Percentiles rank a stretch among this genome's conserved stretches.
Conservation (phyloP, 1,140 invertebrate genomes). For the Vanessa tameamea region DNA sequence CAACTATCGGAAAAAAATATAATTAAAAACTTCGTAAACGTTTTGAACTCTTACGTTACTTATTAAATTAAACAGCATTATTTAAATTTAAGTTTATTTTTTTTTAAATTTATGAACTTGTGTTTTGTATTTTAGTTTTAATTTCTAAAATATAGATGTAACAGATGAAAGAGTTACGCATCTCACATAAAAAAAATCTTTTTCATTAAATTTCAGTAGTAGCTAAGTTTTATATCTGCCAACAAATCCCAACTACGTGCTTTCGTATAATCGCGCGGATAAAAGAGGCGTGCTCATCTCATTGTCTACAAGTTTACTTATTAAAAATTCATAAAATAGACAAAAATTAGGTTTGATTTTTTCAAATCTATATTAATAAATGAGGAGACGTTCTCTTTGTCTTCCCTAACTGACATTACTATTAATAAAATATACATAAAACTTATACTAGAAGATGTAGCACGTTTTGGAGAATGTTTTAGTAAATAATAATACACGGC, state of each 20-base stretch:
- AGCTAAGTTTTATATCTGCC: conserved; percentile 55
- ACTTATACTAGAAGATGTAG: too few species aligned
- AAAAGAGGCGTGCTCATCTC: conserved; percentile 65
- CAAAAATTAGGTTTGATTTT: conserved; percentile 17
- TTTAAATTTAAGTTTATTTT: too few species aligned
- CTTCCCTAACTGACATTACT: too few species aligned
- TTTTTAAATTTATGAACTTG: too few species aligned
- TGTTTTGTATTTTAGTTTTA: too few species aligned
- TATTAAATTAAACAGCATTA: too few species aligned
- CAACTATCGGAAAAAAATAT: conserved; percentile 22
- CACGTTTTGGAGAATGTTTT: too few species aligned
- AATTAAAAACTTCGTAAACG: conserved; percentile 24
- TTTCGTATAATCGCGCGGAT: conserved; percentile 70
- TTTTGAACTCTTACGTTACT: too few species aligned
- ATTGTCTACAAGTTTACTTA: conserved; percentile 43
- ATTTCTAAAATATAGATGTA: not conserved
- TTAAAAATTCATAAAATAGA: conserved; percentile 41
- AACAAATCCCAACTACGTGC: conserved; percentile 72
- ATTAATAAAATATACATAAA: too few species aligned
- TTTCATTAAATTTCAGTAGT: conserved; percentile 14
- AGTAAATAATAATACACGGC: too few species aligned
- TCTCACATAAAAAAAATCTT: conserved; percentile 13
- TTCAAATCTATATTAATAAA: too few species aligned
- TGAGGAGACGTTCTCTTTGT: too few species aligned
- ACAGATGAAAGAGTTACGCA: not conserved